phyloP scores from a whole-genome alignment of 2,797 vertebrate genomes.

The Columba guinea region DNA sequence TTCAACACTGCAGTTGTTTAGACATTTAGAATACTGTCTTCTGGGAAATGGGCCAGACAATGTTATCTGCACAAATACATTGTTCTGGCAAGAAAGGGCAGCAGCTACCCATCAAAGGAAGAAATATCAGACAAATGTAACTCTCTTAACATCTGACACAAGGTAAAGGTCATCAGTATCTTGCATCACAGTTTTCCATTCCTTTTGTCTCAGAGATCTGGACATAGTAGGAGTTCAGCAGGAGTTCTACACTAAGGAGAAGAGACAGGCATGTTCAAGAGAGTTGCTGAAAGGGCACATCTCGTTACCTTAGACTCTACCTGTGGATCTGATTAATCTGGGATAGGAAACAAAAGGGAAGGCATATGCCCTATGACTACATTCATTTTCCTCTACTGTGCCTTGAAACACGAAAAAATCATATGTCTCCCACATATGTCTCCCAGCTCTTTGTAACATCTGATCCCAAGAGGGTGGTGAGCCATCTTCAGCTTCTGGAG shows the following conservation, averaged over 20 bases:
- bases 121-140: conserved; percentile 13
- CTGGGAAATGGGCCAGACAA: not conserved
- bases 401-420: not conserved
- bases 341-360: not conserved
- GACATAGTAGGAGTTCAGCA: not conserved
- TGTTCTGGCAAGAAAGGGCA: conserved; percentile 31
- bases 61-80: not conserved
- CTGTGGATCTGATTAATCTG: not conserved
- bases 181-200: not conserved
- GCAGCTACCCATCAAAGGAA: not conserved
- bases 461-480: not conserved
- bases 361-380: not conserved
- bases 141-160: not conserved
- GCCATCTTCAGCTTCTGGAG: not conserved
- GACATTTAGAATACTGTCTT: not conserved
- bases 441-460: not conserved
- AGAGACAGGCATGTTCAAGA: not conserved
- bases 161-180: conserved; percentile 4
- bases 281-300: not conserved
- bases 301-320: not conserved
- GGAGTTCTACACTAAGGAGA: not conserved
- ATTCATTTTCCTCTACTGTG: not conserved
- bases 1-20: not conserved
- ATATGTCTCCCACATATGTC: not conserved
- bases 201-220: not conserved